These are phyloP conservation scores for Spea hammondii DNA, from an alignment of 2,797 vertebrate species.

Conservation along the genomic window DNA sequence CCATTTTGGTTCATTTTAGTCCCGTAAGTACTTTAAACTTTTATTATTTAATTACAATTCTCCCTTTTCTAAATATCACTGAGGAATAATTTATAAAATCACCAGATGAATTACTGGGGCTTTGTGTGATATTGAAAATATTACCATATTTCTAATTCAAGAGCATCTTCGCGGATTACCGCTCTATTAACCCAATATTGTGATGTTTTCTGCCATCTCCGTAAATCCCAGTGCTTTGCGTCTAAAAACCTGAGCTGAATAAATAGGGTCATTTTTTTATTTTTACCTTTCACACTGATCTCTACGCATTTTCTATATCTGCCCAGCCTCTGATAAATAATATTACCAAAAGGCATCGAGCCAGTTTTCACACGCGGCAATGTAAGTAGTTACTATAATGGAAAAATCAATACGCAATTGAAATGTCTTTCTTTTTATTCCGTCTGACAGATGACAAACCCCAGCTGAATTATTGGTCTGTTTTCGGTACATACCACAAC, in stretches of 20 bases:
- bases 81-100: too few species aligned
- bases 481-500: slow-evolving; percentile 84
- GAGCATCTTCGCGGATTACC: neutral
- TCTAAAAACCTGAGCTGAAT: neutral
- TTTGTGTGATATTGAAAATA: too few species aligned
- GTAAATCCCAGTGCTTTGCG: neutral
- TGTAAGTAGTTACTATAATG: slow-evolving; percentile 38
- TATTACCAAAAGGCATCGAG: slow-evolving; percentile 35
- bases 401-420: slow-evolving; percentile 45
- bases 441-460: slow-evolving; percentile 21
- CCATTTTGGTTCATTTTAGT: too few species aligned
- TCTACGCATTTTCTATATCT: slow-evolving; percentile 16
- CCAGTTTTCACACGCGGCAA: slow-evolving; percentile 26
- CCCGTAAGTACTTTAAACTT: too few species aligned
- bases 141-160: too few species aligned
- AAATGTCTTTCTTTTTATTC: slow-evolving; percentile 42
- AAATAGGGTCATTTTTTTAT: slow-evolving; percentile 7
- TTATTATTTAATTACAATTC: too few species aligned
- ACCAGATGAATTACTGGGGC: too few species aligned
- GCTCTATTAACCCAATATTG: too few species aligned
- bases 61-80: too few species aligned
- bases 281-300: slow-evolving; percentile 1
- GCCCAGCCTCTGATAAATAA: slow-evolving; percentile 43
- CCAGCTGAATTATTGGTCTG: slow-evolving; percentile 11
- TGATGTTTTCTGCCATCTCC: too few species aligned